phyloP scores from a whole-genome alignment of 2,888 invertebrate species.

The Rhingia rostrata region DNA sequence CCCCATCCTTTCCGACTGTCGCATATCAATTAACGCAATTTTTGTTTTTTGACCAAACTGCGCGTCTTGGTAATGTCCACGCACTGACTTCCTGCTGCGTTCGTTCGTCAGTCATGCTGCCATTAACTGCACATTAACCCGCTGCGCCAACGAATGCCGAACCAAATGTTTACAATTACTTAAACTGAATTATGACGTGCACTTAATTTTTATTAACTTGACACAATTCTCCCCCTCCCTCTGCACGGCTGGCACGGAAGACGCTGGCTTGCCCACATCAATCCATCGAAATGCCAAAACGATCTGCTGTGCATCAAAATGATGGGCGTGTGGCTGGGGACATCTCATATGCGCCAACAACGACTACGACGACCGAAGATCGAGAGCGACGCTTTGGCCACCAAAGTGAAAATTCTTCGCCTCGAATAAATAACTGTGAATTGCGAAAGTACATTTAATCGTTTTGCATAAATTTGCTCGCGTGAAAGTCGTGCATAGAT shows the following conservation, averaged over 20 bases:
- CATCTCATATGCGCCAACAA: constrained; percentile 21
- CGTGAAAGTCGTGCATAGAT: constrained; percentile 44
- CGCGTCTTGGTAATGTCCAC: constrained; percentile 6
- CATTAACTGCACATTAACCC: constrained; percentile 25
- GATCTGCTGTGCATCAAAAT: constrained; percentile 61
- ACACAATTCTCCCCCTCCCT: constrained; percentile 46
- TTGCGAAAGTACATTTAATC: constrained; percentile 68
- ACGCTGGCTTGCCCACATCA: constrained; percentile 8
- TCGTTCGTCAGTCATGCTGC: constrained; percentile 15
- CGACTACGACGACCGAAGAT: background rate
- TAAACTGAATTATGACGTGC: constrained; percentile 62
- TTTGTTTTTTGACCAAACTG: background rate
- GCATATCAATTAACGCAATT: constrained; percentile 19
- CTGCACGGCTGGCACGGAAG: too few relatives aligned
- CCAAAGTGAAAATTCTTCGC: constrained; percentile 42
- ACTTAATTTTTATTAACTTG: constrained; percentile 72
- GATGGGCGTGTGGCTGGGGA: constrained; percentile 41
- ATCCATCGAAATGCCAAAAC: constrained; percentile 60
- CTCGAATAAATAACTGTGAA: constrained; percentile 68
- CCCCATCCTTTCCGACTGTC: constrained; percentile 3
- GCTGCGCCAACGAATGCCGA: constrained; percentile 13
- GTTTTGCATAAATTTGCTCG: constrained; percentile 65
- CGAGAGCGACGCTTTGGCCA: background rate
- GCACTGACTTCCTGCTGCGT: constrained; percentile 23
- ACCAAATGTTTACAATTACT: constrained; percentile 70